phyloP scores from a whole-genome alignment of 2,888 invertebrate genomes.

The Heliconius charithonia region DNA sequence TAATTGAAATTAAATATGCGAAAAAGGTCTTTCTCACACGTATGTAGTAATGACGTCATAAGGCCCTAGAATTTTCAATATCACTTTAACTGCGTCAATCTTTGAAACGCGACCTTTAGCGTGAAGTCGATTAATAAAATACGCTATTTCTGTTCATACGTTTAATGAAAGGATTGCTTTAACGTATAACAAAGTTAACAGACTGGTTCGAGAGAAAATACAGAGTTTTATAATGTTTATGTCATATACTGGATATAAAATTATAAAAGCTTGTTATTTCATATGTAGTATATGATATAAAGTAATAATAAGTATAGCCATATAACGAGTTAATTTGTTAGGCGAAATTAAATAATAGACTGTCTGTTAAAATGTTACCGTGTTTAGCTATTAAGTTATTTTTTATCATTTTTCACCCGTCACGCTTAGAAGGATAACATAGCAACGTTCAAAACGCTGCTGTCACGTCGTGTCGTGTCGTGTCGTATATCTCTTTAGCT shows the following conservation, averaged over 20 bases:
- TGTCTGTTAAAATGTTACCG: too few relatives aligned
- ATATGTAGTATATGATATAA: too few relatives aligned
- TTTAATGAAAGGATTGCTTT: constrained; percentile 11
- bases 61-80: constrained; percentile 37
- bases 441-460: background rate
- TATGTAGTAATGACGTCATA: constrained; percentile 31
- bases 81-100: constrained; percentile 53
- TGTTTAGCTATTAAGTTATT: too few relatives aligned
- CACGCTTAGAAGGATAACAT: too few relatives aligned
- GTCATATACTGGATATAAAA: background rate
- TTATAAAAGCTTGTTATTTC: too few relatives aligned
- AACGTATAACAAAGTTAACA: background rate
- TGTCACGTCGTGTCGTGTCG: background rate
- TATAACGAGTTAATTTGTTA: too few relatives aligned
- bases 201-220: background rate
- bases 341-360: too few relatives aligned
- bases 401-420: too few relatives aligned
- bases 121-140: constrained; percentile 27
- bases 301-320: too few relatives aligned
- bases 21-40: background rate
- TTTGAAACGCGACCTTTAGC: constrained; percentile 32
- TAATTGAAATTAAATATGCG: background rate
- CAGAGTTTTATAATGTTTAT: background rate
- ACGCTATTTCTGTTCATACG: constrained; percentile 28
- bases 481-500: background rate